Conservation (phyloP, 2,113 vertebrate species). For the Urocolius indicus region DNA sequence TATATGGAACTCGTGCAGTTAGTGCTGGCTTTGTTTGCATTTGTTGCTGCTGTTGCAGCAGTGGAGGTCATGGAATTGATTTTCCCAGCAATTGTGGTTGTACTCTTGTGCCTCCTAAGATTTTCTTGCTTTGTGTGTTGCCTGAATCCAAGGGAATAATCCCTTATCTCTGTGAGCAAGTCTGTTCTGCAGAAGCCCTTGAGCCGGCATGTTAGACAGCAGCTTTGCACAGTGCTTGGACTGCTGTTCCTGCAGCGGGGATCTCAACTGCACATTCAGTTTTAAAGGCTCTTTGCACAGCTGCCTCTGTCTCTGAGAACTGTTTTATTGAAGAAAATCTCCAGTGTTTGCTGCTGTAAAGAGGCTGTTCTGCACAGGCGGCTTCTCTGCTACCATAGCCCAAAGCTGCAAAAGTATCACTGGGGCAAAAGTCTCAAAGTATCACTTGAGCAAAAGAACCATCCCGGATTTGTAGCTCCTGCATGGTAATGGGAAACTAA, state of each 20-base stretch:
- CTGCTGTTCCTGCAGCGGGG: background rate
- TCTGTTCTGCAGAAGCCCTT: background rate
- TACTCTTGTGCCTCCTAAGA: fast-evolving
- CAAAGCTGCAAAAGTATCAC: background rate
- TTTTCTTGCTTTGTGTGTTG: background rate
- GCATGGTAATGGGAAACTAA: background rate
- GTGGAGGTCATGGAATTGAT: background rate
- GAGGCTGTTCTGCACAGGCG: fast-evolving
- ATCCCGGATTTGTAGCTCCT: background rate
- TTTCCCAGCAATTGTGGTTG: background rate
- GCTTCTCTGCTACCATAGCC: background rate
- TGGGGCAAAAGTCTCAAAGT: background rate
- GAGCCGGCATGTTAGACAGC: background rate
- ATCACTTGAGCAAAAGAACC: background rate
- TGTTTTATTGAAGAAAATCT: background rate
- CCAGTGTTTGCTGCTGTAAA: background rate
- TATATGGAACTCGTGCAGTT: background rate
- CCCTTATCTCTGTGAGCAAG: background rate
- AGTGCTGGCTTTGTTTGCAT: background rate
- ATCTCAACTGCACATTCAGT: background rate
- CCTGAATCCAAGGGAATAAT: background rate
- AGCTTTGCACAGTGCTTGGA: background rate
- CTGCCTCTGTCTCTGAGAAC: background rate
- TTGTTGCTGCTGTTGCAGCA: background rate
- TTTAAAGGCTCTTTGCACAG: background rate